Conservation (phyloP, 2,797 vertebrate genomes). For the Myotis vivesi region DNA sequence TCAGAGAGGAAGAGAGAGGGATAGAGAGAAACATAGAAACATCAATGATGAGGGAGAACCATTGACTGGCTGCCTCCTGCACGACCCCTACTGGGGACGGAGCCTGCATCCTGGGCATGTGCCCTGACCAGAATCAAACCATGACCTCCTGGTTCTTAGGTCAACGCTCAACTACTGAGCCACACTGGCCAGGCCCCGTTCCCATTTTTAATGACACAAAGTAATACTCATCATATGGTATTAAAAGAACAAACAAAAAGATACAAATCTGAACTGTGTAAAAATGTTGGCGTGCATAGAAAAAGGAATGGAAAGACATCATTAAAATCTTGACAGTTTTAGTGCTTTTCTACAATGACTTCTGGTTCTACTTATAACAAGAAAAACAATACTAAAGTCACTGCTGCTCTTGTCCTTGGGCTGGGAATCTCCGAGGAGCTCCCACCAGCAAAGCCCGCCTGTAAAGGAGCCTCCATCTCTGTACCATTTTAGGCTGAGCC, state of each 20-base stretch:
- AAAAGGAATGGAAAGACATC: not conserved
- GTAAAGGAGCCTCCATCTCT: not conserved
- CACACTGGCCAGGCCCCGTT: not conserved
- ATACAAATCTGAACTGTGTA: not conserved
- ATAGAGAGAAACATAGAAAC: too few relatives aligned
- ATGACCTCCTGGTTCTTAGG: too few relatives aligned
- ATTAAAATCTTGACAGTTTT: not conserved
- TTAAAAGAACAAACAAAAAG: not conserved
- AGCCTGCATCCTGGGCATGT: too few relatives aligned
- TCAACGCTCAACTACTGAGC: too few relatives aligned
- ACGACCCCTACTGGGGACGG: too few relatives aligned
- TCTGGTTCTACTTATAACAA: not conserved
- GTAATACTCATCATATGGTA: not conserved
- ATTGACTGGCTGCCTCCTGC: too few relatives aligned
- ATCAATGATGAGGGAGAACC: too few relatives aligned
- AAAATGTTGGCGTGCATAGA: not conserved
- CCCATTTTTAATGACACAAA: not conserved
- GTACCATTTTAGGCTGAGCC: not conserved
- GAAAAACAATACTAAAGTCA: not conserved
- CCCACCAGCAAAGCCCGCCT: not conserved
- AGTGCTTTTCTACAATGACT: not conserved
- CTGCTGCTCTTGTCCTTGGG: not conserved
- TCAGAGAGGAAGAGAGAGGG: too few relatives aligned
- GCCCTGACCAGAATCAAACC: too few relatives aligned
- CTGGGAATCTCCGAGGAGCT: not conserved